Base-by-base conservation (phyloP, 2,888 invertebrate species). In the Liodrosophila aerea region DNA sequence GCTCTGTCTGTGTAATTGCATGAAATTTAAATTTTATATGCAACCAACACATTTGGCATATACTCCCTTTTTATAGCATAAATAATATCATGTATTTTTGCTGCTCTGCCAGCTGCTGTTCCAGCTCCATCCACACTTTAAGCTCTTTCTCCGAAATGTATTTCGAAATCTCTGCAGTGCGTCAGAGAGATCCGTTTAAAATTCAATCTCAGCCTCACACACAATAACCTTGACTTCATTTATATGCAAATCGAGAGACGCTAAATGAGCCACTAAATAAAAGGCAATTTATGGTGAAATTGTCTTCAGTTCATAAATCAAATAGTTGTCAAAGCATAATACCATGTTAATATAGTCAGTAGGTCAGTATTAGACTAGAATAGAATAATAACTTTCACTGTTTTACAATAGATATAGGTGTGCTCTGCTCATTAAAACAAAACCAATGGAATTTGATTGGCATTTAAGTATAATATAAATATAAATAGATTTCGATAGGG, bases 21-120 rank as follows among this genome's bases (percentile, higher is more conserved):
- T 50, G 69, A 67, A 82, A 80, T 81, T 83, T 80, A 80, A 80
- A 76, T 81, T 71, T 81, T 71, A 83, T 77, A 71, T 65, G 64
- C 67, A 43, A 69, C 30, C 77, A 72, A 76, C 73, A 73, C 73
- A 82, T 69, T 82, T 74, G 70, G 63, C 69, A 60, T 58, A 51
- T 58, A 51, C 66, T 62, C 63, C 60, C 53, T 70, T 81, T 68
- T 62, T 22, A 22, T 22, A 22, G 45, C 59, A 78, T 78, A 82
- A 82, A 73, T 82, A 78, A 76, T 78, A 70, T 65, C n/a, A n/a
- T 22, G 2, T 22, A 71, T 62, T 60, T 64, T 40, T 13, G 16
- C 40, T 46, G 56, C 33, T 54, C 15, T 46, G 51, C 57, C 44
- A 61, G 41, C 63, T 60, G 29, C 37, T 16, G 4, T n/a, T 16